A percentile compares a stretch with the other conserved stretches of the same genome.
Conservation (phyloP, 2,113 vertebrate genomes). For the Podiceps cristatus region DNA sequence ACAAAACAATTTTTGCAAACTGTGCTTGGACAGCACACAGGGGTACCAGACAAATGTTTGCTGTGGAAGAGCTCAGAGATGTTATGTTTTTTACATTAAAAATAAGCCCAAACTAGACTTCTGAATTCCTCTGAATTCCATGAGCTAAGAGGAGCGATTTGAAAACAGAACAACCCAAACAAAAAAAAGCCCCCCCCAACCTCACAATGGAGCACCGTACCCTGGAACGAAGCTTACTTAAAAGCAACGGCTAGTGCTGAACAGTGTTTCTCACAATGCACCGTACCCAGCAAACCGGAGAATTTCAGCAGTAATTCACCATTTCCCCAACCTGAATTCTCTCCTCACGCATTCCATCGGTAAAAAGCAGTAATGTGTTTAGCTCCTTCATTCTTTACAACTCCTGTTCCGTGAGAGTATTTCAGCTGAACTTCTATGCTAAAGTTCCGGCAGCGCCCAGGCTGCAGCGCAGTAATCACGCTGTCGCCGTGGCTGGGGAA, state of each 20-base stretch:
- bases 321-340: not conserved
- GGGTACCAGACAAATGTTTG: not conserved
- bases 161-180: not conserved
- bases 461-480: not conserved
- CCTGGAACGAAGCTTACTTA: not conserved
- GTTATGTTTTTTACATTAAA: not conserved
- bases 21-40: not conserved
- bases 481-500: not conserved
- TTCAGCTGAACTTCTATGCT: not conserved
- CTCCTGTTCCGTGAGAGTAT: not conserved
- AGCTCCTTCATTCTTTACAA: not conserved
- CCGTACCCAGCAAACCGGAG: not conserved
- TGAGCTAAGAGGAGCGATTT: not conserved
- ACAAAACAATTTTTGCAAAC: not conserved
- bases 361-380: not conserved
- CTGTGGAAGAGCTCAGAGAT: not conserved
- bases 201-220: not conserved
- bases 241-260: not conserved
- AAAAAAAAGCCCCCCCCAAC: not conserved
- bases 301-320: not conserved
- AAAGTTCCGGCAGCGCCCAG: not conserved
- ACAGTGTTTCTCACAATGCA: not conserved
- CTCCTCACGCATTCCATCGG: not conserved
- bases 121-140: not conserved
- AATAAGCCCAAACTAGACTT: not conserved